Evolutionary conservation across 2,888 invertebrate species (phyloP).

Genomic region (Steinernema hermaphroditum): DNA sequence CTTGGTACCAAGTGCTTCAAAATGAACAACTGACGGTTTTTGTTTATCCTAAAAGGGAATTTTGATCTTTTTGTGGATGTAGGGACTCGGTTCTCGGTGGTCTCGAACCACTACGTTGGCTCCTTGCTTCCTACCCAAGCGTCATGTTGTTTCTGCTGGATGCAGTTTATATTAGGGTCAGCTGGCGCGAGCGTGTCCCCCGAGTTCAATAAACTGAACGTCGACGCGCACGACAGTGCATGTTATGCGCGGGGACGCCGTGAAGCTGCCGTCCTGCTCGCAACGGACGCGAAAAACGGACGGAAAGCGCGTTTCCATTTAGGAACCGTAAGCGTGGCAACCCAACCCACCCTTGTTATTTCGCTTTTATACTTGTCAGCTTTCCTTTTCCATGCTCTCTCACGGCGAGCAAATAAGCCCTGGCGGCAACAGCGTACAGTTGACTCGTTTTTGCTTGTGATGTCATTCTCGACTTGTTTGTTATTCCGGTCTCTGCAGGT

Average conservation of each 20-base stretch:
- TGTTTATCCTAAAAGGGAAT: no score
- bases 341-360: neutral
- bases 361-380: conserved; percentile 6
- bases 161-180: conserved; percentile 30
- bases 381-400: conserved; percentile 3
- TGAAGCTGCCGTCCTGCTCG: conserved; percentile 26
- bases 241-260: conserved; percentile 26
- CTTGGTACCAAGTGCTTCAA: no score
- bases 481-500: neutral
- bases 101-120: neutral
- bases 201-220: conserved; percentile 31
- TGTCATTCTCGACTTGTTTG: conserved; percentile 29
- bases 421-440: conserved; percentile 3
- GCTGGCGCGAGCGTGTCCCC: conserved; percentile 31
- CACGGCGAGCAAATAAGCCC: conserved; percentile 20
- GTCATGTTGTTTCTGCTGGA: conserved; percentile 20
- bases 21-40: no score
- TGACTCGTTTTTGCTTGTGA: conserved; percentile 24
- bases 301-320: conserved; percentile 28
- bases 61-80: no score
- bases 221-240: conserved; percentile 22
- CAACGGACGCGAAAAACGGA: conserved; percentile 4
- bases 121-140: neutral
- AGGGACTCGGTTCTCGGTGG: no score
- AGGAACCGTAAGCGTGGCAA: conserved; percentile 15